phyloP scores from a whole-genome alignment of 2,888 invertebrate species.

The Cataglyphis rosenhaueri region DNA sequence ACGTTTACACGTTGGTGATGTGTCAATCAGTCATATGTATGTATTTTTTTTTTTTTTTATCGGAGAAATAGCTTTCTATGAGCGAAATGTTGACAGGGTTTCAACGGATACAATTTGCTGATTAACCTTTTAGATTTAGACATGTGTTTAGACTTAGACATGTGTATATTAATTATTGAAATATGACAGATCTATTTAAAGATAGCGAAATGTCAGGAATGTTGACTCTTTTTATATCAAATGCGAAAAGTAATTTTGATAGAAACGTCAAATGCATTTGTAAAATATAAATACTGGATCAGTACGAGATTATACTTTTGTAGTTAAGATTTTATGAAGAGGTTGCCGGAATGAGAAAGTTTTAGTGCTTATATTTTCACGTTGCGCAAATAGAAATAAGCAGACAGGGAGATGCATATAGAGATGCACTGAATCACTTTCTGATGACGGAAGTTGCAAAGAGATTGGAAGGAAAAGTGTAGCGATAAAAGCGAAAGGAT shows the following conservation, averaged over 20 bases:
- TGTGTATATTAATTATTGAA: slow-evolving; percentile 17
- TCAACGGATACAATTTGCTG: slow-evolving; percentile 44
- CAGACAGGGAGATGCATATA: slow-evolving; percentile 34
- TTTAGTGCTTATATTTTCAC: slow-evolving; percentile 46
- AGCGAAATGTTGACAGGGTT: slow-evolving; percentile 17
- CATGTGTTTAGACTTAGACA: background rate
- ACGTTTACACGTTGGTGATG: slow-evolving; percentile 30
- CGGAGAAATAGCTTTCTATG: slow-evolving; percentile 22
- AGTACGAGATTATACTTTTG: slow-evolving; percentile 38
- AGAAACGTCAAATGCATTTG: slow-evolving; percentile 33
- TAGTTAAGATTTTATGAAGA: slow-evolving; percentile 46
- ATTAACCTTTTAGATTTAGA: slow-evolving; percentile 42
- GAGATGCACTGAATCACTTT: slow-evolving; percentile 36
- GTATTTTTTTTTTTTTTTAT: background rate
- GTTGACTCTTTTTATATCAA: slow-evolving; percentile 6
- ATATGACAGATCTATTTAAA: slow-evolving; percentile 17
- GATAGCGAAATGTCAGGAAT: background rate
- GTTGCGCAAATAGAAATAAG: slow-evolving; percentile 35
- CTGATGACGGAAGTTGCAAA: slow-evolving; percentile 34
- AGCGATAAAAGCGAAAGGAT: slow-evolving; percentile 33
- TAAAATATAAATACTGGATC: slow-evolving; percentile 35
- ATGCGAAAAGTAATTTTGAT: slow-evolving; percentile 29
- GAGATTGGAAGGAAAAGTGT: slow-evolving; percentile 6
- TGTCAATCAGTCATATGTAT: slow-evolving; percentile 28
- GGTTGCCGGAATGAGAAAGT: slow-evolving; percentile 37